A percentile compares a stretch with the other conserved stretches of the same genome.
phyloP scores from a whole-genome alignment of 2,888 invertebrate species.

The Andrena trimmerana region DNA sequence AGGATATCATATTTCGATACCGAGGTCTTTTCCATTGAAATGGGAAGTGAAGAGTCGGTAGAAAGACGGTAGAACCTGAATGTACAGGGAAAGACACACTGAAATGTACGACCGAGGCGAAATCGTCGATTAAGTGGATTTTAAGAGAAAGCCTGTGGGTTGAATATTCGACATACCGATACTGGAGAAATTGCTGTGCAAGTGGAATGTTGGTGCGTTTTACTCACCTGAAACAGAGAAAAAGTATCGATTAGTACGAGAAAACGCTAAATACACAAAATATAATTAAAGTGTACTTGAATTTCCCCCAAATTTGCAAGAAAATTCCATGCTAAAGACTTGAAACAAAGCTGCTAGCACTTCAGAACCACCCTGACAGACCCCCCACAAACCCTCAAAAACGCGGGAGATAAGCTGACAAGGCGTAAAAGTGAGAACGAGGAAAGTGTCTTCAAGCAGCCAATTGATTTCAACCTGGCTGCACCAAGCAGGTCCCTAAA shows the following conservation, averaged over 20 bases:
- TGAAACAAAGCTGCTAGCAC: too few relatives aligned
- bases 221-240: slow-evolving; percentile 52
- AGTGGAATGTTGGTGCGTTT: slow-evolving; percentile 4
- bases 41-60: not conserved
- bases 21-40: not conserved
- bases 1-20: not conserved
- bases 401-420: too few relatives aligned
- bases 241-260: slow-evolving; percentile 19
- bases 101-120: slow-evolving; percentile 13
- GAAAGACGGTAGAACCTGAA: slow-evolving; percentile 17
- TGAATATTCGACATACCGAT: slow-evolving; percentile 45
- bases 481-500: too few relatives aligned
- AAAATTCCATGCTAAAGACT: too few relatives aligned
- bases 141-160: slow-evolving; percentile 43
- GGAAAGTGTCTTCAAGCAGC: too few relatives aligned
- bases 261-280: not conserved
- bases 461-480: too few relatives aligned
- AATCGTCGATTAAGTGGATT: slow-evolving; percentile 31
- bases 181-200: not conserved
- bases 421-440: too few relatives aligned
- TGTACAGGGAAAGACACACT: not conserved
- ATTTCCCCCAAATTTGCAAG: not conserved
- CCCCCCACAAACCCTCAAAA: too few relatives aligned
- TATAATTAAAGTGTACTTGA: not conserved
- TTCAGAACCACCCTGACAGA: too few relatives aligned